These are phyloP conservation scores for Lamprologus callipterus DNA, from an alignment of 2,113 vertebrate genomes.

Conservation along the genomic window DNA sequence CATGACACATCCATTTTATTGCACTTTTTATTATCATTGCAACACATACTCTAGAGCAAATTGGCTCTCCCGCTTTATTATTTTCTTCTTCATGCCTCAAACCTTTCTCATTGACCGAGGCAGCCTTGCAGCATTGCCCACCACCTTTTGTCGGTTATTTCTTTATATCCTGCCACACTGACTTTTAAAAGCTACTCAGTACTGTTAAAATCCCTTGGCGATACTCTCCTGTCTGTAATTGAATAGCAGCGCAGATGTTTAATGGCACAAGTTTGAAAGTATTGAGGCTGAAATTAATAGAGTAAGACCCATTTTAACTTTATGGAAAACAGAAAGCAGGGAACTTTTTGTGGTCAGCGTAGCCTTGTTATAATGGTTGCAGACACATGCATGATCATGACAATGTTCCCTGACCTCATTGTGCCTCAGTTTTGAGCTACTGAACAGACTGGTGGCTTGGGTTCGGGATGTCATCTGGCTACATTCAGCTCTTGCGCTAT, in stretches of 20 bases:
- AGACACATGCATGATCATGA: neutral
- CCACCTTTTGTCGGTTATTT: constrained; percentile 36
- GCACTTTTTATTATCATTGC: constrained; percentile 25
- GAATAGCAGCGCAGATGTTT: constrained; percentile 22
- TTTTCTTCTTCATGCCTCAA: constrained; percentile 19
- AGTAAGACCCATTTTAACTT: neutral
- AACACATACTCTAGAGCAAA: constrained; percentile 29
- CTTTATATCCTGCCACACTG: constrained; percentile 40
- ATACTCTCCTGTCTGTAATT: constrained; percentile 1
- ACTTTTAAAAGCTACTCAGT: constrained; percentile 50
- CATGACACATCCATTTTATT: constrained; percentile 60
- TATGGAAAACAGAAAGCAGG: neutral
- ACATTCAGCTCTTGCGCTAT: neutral
- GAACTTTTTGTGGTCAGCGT: neutral
- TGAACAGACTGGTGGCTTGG: neutral
- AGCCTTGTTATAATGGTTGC: neutral
- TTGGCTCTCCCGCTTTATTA: constrained; percentile 10
- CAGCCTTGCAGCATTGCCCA: constrained; percentile 11
- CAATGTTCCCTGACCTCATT: neutral
- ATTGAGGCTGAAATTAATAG: constrained; percentile 32
- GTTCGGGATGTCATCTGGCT: constrained; percentile 37
- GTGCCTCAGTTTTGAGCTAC: neutral
- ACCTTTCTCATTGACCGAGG: constrained; percentile 39
- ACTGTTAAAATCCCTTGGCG: constrained; percentile 24
- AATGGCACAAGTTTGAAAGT: constrained; percentile 7